A percentile compares a stretch with the other conserved stretches of the same genome.
phyloP scores from a whole-genome alignment of 2,797 vertebrate genomes.

The Sarcoramphus papa region DNA sequence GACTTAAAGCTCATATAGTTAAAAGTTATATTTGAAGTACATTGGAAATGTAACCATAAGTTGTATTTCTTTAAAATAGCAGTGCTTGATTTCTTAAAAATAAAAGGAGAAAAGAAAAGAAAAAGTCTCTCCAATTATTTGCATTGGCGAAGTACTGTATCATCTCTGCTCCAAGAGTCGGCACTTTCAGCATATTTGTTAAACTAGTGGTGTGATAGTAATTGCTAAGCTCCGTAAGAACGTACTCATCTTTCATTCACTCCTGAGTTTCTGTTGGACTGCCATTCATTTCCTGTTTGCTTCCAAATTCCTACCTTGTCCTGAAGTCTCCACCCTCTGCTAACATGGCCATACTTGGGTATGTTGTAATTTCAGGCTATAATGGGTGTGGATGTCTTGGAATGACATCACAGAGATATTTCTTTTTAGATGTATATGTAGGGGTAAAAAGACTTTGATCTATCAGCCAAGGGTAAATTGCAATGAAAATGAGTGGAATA shows the following conservation, averaged over 20 bases:
- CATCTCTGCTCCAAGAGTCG: not conserved
- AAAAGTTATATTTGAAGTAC: not conserved
- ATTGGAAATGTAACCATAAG: not conserved
- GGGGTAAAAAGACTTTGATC: not conserved
- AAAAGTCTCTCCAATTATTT: not conserved
- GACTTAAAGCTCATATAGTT: accelerated
- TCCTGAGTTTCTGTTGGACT: constrained; percentile 28
- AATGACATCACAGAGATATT: constrained; percentile 3
- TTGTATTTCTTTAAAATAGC: not conserved
- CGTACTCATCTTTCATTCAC: not conserved
- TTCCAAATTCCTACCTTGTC: constrained; percentile 62
- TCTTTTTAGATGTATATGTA: not conserved
- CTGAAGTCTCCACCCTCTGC: constrained; percentile 41
- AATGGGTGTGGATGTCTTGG: constrained; percentile 45
- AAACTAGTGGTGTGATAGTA: not conserved
- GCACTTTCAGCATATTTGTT: not conserved
- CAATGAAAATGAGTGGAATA: not conserved
- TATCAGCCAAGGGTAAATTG: not conserved
- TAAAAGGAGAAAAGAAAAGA: not conserved
- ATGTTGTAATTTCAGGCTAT: constrained; percentile 48
- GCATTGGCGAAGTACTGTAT: not conserved
- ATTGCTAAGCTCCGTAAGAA: not conserved
- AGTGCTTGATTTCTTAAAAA: not conserved
- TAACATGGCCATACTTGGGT: constrained; percentile 43
- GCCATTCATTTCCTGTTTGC: constrained; percentile 64